phyloP scores from a whole-genome alignment of 2,888 invertebrate genomes.

The Scrobipalpa costella region DNA sequence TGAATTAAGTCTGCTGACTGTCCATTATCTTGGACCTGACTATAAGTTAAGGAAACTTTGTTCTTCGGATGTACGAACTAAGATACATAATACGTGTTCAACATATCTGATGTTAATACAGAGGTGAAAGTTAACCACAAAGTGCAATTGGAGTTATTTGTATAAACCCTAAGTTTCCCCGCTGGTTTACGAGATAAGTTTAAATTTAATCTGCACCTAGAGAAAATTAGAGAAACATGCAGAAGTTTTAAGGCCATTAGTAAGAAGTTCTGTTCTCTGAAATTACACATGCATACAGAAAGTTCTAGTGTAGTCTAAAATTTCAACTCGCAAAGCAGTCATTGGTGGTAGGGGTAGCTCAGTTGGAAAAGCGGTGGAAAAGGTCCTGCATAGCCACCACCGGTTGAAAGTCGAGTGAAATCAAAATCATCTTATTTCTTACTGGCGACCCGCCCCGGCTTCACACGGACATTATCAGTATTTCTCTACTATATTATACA shows the following conservation, averaged over 20 bases:
- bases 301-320: not conserved
- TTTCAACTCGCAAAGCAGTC: too few species aligned
- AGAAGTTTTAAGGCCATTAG: not conserved
- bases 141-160: not conserved
- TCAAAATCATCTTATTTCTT: too few species aligned
- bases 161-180: not conserved
- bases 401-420: too few species aligned
- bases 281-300: not conserved
- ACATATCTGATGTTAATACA: too few species aligned
- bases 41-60: not conserved
- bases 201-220: slow-evolving; percentile 1
- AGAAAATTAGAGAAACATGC: not conserved
- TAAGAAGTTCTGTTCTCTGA: not conserved
- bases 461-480: too few species aligned
- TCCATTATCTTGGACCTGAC: not conserved
- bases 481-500: too few species aligned
- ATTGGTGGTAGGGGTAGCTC: too few species aligned
- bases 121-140: not conserved
- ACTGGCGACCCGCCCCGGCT: too few species aligned
- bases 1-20: too few species aligned
- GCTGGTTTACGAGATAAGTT: not conserved
- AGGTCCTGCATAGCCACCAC: too few species aligned
- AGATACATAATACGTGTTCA: too few species aligned
- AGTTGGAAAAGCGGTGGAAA: too few species aligned
- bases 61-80: not conserved